Evolutionary conservation across 2,113 vertebrate species (phyloP), one percentile per base, ranked within the genome.

Genomic region (Orycteropus afer): DNA sequence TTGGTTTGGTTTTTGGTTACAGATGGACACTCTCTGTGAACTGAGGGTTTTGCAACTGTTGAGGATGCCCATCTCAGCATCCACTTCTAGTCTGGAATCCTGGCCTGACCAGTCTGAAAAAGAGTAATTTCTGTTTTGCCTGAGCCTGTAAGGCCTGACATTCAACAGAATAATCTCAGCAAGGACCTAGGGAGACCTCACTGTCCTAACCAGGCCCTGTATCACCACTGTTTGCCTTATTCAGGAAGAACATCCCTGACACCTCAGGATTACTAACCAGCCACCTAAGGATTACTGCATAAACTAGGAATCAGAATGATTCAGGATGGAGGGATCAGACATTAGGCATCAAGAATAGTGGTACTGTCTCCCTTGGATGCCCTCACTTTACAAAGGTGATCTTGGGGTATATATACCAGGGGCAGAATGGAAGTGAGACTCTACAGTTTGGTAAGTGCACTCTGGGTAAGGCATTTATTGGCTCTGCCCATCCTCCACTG

Each of bases 131-230:
- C 9, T n/a, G 71, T 45, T 63, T 13, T 57, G 32, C 59, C 25
- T 12, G 0, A n/a, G 25, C 1, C 74, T 4, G 22, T 42, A 3
- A 7, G 7, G 8, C 2, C 40, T 53, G 49, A 37, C 22, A n/a
- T 34, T 71, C n/a, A 23, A 29, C 17, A 32, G 25, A 14, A 2
- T 57, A 42, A 61, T 12, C 37, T 14, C 29, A 65, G 32, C 59
- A 49, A 53, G n/a, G 27, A 49, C 55, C 25, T 1, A 2, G 59
- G 40, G 25, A 15, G 25, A 29, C 3, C 22, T 14, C 1, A 20
- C 0, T 20, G 42, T 34, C 25, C 5, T 1, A 9, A 34, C 25
- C 22, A 3, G 7, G 34, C 12, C 13, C 25, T 0, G 2, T 9
- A 37, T 45, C 22, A 14, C 13, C 0, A 2, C 2, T 1, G 3